Conservation (phyloP, 2,797 vertebrate genomes). For the Leptoclinus maculatus region DNA sequence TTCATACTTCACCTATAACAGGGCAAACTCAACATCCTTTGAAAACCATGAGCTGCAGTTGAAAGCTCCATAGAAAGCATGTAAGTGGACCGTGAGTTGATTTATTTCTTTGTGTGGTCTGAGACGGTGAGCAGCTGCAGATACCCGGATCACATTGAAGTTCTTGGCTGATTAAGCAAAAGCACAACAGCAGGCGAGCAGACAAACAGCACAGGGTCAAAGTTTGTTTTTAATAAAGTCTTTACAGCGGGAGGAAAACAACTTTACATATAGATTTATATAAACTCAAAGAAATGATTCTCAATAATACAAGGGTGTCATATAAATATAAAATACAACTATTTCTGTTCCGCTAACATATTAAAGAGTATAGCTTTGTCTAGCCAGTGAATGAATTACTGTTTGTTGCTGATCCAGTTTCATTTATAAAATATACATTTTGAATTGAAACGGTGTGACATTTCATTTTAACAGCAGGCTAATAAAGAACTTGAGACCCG, state of each 20-base stretch:
- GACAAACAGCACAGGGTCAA: constrained; percentile 59
- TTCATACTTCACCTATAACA: background rate
- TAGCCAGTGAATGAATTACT: constrained; percentile 63
- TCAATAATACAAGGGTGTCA: constrained; percentile 78
- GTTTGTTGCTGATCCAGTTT: constrained; percentile 60
- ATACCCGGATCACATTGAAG: constrained; percentile 12
- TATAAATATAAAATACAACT: constrained; percentile 86
- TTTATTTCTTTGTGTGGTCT: background rate
- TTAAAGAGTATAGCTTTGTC: constrained; percentile 68
- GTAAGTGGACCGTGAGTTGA: background rate
- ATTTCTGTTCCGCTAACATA: constrained; percentile 65
- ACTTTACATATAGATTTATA: constrained; percentile 80
- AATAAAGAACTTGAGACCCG: constrained; percentile 28
- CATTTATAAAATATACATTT: constrained; percentile 71
- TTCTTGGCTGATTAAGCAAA: constrained; percentile 43
- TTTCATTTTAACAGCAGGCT: constrained; percentile 57
- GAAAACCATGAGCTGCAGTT: background rate
- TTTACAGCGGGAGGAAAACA: constrained; percentile 74
- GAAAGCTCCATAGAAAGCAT: background rate
- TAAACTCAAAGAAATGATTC: constrained; percentile 74
- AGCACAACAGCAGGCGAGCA: constrained; percentile 51
- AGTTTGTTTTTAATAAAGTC: constrained; percentile 79
- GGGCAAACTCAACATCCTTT: background rate
- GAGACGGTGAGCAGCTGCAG: constrained; percentile 24
- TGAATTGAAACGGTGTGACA: constrained; percentile 67